Evolutionary conservation across 37 sponge, comb jelly and placozoan genomes (phyloP).

Genomic region (Corticium candelabrum): DNA sequence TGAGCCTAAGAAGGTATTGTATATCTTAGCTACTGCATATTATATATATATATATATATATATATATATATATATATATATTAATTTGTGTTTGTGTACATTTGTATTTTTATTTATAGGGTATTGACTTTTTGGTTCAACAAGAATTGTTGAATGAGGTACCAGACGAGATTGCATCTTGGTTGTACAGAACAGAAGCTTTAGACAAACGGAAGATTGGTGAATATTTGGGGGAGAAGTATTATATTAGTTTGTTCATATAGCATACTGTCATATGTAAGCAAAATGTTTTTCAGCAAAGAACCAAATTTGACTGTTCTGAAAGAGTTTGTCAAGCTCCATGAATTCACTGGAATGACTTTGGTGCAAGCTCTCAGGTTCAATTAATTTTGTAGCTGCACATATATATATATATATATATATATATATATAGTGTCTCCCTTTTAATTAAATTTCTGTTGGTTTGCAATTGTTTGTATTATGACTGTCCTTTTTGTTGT

Average conservation of each 20-base stretch:
- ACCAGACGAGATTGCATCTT: constrained; percentile 71
- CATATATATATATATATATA: too few relatives aligned
- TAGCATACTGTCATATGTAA: not conserved
- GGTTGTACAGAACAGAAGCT: constrained; percentile 64
- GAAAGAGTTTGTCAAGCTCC: constrained; percentile 75
- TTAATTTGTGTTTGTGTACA: too few relatives aligned
- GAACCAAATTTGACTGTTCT: constrained; percentile 82
- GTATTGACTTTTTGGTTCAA: constrained; percentile 53
- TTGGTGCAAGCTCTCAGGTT: constrained; percentile 90
- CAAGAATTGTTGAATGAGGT: constrained; percentile 70
- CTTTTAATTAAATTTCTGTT: too few relatives aligned
- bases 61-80: too few relatives aligned
- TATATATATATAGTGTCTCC: too few relatives aligned
- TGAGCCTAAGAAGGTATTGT: constrained; percentile 69
- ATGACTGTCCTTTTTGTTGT: too few relatives aligned
- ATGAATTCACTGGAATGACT: constrained; percentile 62
- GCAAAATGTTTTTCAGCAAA: constrained; percentile 38
- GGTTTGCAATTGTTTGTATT: too few relatives aligned
- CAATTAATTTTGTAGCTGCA: too few relatives aligned
- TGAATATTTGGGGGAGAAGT: constrained; percentile 93
- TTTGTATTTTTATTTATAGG: too few relatives aligned
- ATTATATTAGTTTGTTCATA: not conserved
- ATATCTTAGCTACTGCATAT: not conserved
- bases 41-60: too few relatives aligned
- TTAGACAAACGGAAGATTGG: constrained; percentile 83